Evolutionary conservation across 2,797 vertebrate species (phyloP).

Genomic region (Phaenicophaeus curvirostris): DNA sequence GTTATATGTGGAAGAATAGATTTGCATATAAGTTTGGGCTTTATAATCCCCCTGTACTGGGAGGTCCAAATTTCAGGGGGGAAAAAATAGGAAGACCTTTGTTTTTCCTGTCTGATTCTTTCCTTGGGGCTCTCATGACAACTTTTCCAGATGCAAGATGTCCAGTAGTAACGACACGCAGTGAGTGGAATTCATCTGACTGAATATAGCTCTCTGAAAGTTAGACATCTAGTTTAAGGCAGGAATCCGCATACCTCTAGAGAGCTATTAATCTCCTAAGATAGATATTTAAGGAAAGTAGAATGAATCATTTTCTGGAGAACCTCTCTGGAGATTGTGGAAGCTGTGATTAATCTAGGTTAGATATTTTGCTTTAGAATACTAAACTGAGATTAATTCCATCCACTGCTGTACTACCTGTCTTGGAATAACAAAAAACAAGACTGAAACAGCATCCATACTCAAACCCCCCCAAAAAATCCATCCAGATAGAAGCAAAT

Average conservation of each 20-base stretch:
- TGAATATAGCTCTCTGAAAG: neutral
- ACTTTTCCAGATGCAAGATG: neutral
- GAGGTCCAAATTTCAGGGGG: neutral
- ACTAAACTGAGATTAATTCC: slow-evolving; percentile 9
- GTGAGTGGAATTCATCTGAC: neutral
- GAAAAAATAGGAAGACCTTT: neutral
- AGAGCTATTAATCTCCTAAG: neutral
- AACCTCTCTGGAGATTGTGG: neutral
- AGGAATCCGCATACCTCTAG: neutral
- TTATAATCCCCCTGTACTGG: neutral
- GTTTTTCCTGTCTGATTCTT: neutral
- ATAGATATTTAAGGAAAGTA: neutral
- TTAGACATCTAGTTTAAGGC: neutral
- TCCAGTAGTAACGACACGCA: neutral
- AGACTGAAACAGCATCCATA: neutral
- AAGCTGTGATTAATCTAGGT: slow-evolving; percentile 24
- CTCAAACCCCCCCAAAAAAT: neutral
- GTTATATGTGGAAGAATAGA: neutral
- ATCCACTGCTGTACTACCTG: neutral
- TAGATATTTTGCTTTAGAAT: neutral
- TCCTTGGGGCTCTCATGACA: neutral
- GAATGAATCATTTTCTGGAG: slow-evolving; percentile 15
- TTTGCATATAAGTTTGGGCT: neutral
- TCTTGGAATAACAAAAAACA: neutral
- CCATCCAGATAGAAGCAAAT: neutral